These are phyloP conservation scores for Sylvia borin DNA, from an alignment of 2,797 vertebrate species.

Conservation along the genomic window DNA sequence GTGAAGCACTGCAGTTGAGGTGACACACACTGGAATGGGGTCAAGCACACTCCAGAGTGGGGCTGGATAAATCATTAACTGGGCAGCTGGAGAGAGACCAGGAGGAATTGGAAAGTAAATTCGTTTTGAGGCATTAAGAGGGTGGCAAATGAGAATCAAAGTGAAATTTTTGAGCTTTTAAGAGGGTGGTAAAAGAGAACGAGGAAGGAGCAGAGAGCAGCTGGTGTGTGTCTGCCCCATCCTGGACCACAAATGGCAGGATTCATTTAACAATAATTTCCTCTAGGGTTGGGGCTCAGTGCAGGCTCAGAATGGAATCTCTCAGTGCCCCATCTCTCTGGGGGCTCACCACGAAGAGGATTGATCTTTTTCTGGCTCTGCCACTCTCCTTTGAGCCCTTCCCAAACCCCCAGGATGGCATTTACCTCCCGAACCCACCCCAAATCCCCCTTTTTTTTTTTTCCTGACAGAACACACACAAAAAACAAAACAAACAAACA, in stretches of 20 bases:
- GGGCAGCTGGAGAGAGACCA: not conserved
- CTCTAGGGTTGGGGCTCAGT: not conserved
- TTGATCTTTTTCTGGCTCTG: not conserved
- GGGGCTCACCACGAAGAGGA: not conserved
- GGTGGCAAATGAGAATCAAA: not conserved
- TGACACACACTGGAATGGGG: not conserved
- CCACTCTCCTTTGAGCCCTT: not conserved
- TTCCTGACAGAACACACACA: not conserved
- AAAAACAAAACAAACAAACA: too few species aligned
- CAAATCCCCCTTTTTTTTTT: too few species aligned
- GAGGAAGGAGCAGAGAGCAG: not conserved
- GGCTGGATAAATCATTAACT: not conserved
- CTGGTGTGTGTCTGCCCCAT: not conserved
- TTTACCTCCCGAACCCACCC: too few species aligned
- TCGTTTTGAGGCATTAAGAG: constrained; percentile 20
- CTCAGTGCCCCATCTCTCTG: rapidly evolving
- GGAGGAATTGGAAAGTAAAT: not conserved
- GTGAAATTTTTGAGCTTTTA: not conserved
- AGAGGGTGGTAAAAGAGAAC: not conserved
- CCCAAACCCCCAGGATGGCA: rapidly evolving
- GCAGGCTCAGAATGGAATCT: too few species aligned
- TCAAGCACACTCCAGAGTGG: not conserved
- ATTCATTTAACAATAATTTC: not conserved
- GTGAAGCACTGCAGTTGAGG: too few species aligned
- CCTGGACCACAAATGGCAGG: not conserved